Evolutionary conservation across 1,140 invertebrate species (phyloP).

Genomic region (Thaumatotibia leucotreta): DNA sequence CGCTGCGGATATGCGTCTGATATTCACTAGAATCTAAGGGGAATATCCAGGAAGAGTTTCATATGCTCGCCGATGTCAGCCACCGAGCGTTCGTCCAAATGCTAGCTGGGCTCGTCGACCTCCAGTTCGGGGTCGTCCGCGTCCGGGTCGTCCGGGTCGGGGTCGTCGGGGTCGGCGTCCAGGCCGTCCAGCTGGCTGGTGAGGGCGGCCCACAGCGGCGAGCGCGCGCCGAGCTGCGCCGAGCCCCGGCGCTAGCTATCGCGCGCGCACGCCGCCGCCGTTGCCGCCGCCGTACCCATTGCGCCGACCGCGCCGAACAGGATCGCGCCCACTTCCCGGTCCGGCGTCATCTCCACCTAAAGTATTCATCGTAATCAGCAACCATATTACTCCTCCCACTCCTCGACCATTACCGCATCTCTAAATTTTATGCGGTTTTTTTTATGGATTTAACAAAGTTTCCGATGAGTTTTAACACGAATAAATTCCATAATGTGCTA

Average conservation of each 20-base stretch:
- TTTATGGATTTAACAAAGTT: no score
- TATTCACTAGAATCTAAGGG: conserved; percentile 55
- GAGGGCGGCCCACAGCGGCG: conserved; percentile 81
- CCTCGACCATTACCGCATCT: no score
- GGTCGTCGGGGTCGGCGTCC: conserved; percentile 66
- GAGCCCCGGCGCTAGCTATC: conserved; percentile 77
- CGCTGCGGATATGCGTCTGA: neutral
- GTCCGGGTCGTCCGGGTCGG: conserved; percentile 50
- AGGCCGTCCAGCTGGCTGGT: conserved; percentile 80
- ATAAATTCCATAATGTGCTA: no score
- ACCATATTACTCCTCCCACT: no score
- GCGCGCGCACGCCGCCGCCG: conserved; percentile 58
- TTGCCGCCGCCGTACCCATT: conserved; percentile 65
- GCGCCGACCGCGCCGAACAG: conserved; percentile 60
- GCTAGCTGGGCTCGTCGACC: conserved; percentile 70
- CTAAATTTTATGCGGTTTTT: no score
- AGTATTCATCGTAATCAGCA: no score
- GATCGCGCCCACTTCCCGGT: conserved; percentile 71
- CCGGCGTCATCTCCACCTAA: conserved; percentile 77
- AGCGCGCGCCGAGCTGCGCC: conserved; percentile 74
- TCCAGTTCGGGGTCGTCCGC: conserved; percentile 51
- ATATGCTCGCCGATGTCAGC: conserved; percentile 74
- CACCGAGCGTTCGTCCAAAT: conserved; percentile 70
- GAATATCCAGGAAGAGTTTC: conserved; percentile 78
- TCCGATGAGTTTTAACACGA: no score